Evolutionary conservation across 2,797 vertebrate genomes (phyloP), one percentile per base, ranked within the genome.

Genomic region (Gadopsis bispinosus): DNA sequence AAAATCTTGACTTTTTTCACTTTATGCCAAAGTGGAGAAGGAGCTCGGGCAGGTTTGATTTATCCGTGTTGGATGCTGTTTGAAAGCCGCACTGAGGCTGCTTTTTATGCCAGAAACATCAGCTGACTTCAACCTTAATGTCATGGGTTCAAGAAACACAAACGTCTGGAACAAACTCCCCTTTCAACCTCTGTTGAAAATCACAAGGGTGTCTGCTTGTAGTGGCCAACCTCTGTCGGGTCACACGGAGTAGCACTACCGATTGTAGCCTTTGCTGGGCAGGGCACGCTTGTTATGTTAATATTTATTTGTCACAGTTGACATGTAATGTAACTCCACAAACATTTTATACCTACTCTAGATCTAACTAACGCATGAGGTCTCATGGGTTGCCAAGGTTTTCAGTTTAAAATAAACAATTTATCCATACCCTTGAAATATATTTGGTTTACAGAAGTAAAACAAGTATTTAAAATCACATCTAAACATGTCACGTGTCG

Each of bases 111-210:
- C 75, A 31, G 73, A 74, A 26, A 60, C 67, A 51, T 89, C 88
- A 86, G 69, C 74, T 72, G 86, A 89, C 81, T 83, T 67, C 65
- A 59, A 48, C 72, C 73, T 73, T 74, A 11, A 67, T 81, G 86
- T 90, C 80, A 77, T 19, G 70, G 53, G 85, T 87, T 86, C 65
- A 83, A 43, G 65, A 68, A 80, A 72, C 31, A n/a, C 47, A 72
- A 77, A 75, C 41, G 22, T 63, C 48, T 60, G 33, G 63, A 83
- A 91, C 88, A 88, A 84, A 87, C 45, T 63, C n/a, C 78, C 26
- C 80, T 80, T 91, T 90, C 80, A 84, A 43, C 62, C 61, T 74
- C 50, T 14, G 31, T 12, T 48, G 53, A 73, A 35, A 74, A 87
- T 80, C 75, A 66, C 70, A 71, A 67, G 79, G 53, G 71, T 29